A percentile compares a stretch with the other conserved stretches of the same genome.
Evolutionary conservation across 2,797 vertebrate species (phyloP).

Genomic region (Mormyrus proboscirostris): DNA sequence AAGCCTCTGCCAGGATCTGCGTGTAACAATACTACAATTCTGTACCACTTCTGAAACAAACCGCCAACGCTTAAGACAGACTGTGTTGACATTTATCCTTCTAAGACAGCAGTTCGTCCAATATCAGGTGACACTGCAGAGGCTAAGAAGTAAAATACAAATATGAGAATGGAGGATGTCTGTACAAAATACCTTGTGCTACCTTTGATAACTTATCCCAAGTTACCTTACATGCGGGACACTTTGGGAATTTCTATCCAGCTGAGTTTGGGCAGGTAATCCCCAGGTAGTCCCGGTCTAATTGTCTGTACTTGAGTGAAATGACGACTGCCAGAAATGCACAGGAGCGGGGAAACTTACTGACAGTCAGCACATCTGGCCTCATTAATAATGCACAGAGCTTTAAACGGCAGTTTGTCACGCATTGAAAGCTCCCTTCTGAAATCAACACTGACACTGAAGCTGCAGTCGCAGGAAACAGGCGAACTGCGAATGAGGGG

Average conservation of each 20-base stretch:
- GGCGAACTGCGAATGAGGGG: conserved; percentile 23
- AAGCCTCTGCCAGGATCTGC: background rate
- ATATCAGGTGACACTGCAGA: background rate
- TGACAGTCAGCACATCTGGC: conserved; percentile 73
- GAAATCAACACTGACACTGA: conserved; percentile 63
- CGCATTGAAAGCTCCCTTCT: conserved; percentile 59
- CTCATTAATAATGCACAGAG: conserved; percentile 67
- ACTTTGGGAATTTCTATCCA: background rate
- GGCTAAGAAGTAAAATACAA: background rate
- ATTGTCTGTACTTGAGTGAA: conserved; percentile 50
- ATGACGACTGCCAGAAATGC: conserved; percentile 42
- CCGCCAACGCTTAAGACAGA: background rate
- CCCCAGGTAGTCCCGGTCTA: background rate
- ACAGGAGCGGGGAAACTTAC: conserved; percentile 56
- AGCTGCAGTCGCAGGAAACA: conserved; percentile 51
- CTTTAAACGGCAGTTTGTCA: conserved; percentile 72
- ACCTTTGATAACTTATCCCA: background rate
- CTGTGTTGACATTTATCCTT: background rate
- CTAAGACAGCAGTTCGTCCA: background rate
- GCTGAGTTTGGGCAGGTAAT: background rate
- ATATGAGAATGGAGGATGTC: background rate
- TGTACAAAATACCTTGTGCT: background rate
- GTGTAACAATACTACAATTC: background rate
- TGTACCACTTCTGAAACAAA: background rate
- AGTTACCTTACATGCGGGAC: background rate